Evolutionary conservation across 1,140 invertebrate species (phyloP), one percentile per base, ranked within the genome.

Genomic region (Neodiprion lecontei): DNA sequence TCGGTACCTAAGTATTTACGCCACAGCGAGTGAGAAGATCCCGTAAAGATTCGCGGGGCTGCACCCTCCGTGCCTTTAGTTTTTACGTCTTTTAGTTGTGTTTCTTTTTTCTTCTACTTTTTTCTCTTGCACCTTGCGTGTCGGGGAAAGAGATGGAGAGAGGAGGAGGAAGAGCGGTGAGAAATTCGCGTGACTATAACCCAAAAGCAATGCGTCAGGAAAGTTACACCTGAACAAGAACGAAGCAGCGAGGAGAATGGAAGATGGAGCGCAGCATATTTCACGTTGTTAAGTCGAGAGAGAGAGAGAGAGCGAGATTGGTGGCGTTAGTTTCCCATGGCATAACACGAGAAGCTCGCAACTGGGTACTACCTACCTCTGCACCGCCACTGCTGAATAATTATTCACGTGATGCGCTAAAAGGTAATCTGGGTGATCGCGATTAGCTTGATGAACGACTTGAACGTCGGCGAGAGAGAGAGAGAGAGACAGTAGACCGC

Each of bases 371-470:
- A 61, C 53, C 11, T 61, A 17, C 11, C 28, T 40, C 28, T 40
- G 28, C 28, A 40, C 28, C n/a, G 53, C 11, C 5, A 61, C 53
- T 61, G 53, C 11, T 61, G 53, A 61, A 61, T 61, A 61, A 61
- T 61, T 61, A 61, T 61, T 61, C 53, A 61, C 53, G 53, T 61
- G n/a, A 61, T 61, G 11, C 53, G 53, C 53, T 61, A 61, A 61
- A 61, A 61, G 53, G 53, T 61, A 61, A 61, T 61, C 53, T 61
- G n/a, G 53, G 53, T 17, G 53, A 61, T 61, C 53, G 53, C 53
- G 53, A 61, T 61, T 61, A 61, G 53, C 53, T 61, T 61, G 53
- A 61, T 61, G 53, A 61, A 61, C 53, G 53, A 61, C 53, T 61
- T 17, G 11, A 17, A 17, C n/a, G 53, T 61, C 53, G 11, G 53